Evolutionary conservation across 2,113 vertebrate species (phyloP), one percentile per base, ranked within the genome.

Genomic region (Cisticola juncidis): DNA sequence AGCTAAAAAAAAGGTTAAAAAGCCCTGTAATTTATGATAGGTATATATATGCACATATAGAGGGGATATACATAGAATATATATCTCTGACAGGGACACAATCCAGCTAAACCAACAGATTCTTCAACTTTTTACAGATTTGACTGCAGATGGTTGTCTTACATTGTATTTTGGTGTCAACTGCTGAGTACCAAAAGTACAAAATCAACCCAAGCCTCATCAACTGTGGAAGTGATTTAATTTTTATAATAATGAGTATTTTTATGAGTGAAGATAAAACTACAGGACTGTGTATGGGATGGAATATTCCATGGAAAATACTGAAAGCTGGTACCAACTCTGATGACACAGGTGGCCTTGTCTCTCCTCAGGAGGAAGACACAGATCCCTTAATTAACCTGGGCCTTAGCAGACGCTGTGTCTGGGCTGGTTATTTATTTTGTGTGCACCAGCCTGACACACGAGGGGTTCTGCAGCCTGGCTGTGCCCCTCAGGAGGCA

Each of bases 381-480:
- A 22, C 12, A 31, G 7, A 33, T 35, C 20, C 9, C 11, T 54
- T 45, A 17, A 33, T 76, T 62, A 65, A 70, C 23, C 12, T 0
- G 2, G 1, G 25, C 28, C 14, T 4, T 11, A 33, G 7, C 28
- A 74, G 40, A 11, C 6, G 7, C 29, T 6, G 5, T 25, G 7
- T 21, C 6, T 71, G 69, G 84, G 14, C 38, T 8, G 4, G n/a
- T 26, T 20, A 7, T 38, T 60, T 83, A 12, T 73, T 65, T 72
- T 9, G 6, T 0, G 0, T 58, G 6, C 3, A 0, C 15, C 65
- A 40, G 2, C n/a, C 36, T 70, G 38, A 17, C 35, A 42, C 50
- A 22, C 7, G 6, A 4, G 29, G 21, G 26, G 22, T 1, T 4
- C 73, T 38, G 80, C 57, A 42, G 54, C 20, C 38, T 74, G 50